Evolutionary conservation across 1,140 invertebrate species (phyloP), one percentile per base, ranked within the genome.

Genomic region (Neodiprion fabricii): DNA sequence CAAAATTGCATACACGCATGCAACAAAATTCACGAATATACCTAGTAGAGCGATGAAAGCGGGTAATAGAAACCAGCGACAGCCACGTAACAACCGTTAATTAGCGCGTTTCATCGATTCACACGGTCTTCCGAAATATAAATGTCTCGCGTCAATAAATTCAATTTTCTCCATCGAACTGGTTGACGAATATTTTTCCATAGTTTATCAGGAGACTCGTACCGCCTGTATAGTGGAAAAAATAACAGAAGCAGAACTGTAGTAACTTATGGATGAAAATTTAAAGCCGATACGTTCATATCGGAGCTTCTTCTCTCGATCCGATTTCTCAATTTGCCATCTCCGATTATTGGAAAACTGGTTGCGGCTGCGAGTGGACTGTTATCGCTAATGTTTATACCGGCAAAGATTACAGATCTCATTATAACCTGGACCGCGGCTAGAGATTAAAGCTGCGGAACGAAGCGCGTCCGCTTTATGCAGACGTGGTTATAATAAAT

Each of bases 111-210:
- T 61, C 53, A 7, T 61, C 11, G 53, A 9, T 9, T 61, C 53
- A 61, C 53, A 12, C 11, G 53, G 11, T 1, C n/a, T 61, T 61
- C 53, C 53, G 11, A 61, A 61, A 61, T 61, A 5, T 61, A 9
- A 61, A 61, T 61, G 5, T 61, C 53, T 61, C 53, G 53, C 53
- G 53, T 61, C 53, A 61, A 61, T 61, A 17, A 61, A 61, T 61
- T 61, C 53, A 61, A 61, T 61, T 61, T 61, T 61, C 28, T 8
- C 53, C 53, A 17, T 9, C 53, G 11, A 61, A 61, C 8, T 61
- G n/a, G 5, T 61, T 61, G 11, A 17, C 5, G 53, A 61, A 61
- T 61, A 61, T 61, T 61, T 61, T 61, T 61, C 11, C 53, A 61
- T 61, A 61, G 53, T 61, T 61, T 9, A 61, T 61, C 4, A 40